Evolutionary conservation across 2,113 vertebrate species (phyloP), one percentile per base, ranked within the genome.

Genomic region (Apus apus): DNA sequence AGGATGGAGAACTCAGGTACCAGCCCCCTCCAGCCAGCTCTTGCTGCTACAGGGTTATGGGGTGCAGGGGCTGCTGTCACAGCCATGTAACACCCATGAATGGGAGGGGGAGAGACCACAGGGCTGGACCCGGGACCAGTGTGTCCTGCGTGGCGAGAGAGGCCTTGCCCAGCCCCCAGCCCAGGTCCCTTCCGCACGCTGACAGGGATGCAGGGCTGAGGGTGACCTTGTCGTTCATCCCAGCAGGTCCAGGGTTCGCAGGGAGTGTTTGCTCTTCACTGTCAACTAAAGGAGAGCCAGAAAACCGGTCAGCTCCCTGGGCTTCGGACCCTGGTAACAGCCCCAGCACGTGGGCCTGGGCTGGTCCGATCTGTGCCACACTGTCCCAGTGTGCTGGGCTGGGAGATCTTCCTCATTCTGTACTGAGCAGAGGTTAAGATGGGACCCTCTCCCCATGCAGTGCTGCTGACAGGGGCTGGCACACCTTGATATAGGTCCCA

Each of bases 141-240:
- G 40, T 14, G 19, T 48, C 7, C 3, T 71, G 22, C 0, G 1
- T 27, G 56, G 45, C 23, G 5, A 3, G n/a, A 48, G 60, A 22
- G 21, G 5, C 51, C 34, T 70, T 84, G 34, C n/a, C 29, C 8
- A 8, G 22, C 25, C 16, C 30, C 13, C 23, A 13, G 36, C 8
- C 14, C 1, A 1, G 29, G 16, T 82, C 6, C 23, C 9, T n/a
- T 75, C 30, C 19, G 10, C 0, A 0, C 71, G 56, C n/a, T 0
- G 0, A 8, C 10, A 1, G 60, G 77, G 45, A 85, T 4, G 1
- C 6, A 0, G 79, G 50, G 18, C 58, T 87, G 66, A 91, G 92
- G 29, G 67, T 94, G 92, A 95, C 95, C 92, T 97, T 97, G 95
- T 83, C 29, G 4, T 43, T 90, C 15, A 45, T 95, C 82, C 27